Evolutionary conservation across 2,888 invertebrate genomes (phyloP).

Genomic region (Cataglyphis albicans): DNA sequence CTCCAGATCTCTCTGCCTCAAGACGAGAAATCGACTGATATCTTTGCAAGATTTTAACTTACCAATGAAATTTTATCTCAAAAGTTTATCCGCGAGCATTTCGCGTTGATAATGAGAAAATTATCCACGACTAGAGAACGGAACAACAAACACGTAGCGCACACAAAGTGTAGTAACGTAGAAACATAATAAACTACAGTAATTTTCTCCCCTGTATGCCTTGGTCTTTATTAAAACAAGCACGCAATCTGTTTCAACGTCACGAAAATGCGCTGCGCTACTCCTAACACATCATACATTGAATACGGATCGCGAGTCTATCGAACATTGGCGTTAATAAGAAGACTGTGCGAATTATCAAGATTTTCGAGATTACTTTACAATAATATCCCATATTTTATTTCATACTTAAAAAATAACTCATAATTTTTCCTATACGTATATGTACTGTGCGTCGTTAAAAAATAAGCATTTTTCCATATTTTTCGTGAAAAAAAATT

Average conservation of each 20-base stretch:
- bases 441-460: background rate
- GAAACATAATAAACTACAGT: slow-evolving; percentile 64
- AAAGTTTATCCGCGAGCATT: slow-evolving; percentile 43
- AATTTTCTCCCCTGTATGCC: slow-evolving; percentile 59
- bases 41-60: background rate
- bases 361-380: background rate
- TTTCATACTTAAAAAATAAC: slow-evolving; percentile 1
- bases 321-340: background rate
- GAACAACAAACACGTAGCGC: slow-evolving; percentile 56
- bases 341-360: background rate
- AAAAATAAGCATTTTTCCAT: background rate
- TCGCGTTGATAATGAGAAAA: slow-evolving; percentile 67
- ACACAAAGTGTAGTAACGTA: slow-evolving; percentile 47
- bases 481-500: slow-evolving; percentile 9
- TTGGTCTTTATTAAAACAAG: slow-evolving; percentile 64
- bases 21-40: slow-evolving; percentile 5
- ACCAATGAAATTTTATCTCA: slow-evolving; percentile 51
- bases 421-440: background rate
- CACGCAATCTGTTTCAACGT: slow-evolving; percentile 65
- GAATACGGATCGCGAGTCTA: background rate
- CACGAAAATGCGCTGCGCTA: slow-evolving; percentile 60
- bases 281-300: slow-evolving; percentile 20
- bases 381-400: background rate
- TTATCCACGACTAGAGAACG: slow-evolving; percentile 51
- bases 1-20: background rate